Conservation (phyloP, 2,888 invertebrate genomes). For the Penaeus monodon region DNA sequence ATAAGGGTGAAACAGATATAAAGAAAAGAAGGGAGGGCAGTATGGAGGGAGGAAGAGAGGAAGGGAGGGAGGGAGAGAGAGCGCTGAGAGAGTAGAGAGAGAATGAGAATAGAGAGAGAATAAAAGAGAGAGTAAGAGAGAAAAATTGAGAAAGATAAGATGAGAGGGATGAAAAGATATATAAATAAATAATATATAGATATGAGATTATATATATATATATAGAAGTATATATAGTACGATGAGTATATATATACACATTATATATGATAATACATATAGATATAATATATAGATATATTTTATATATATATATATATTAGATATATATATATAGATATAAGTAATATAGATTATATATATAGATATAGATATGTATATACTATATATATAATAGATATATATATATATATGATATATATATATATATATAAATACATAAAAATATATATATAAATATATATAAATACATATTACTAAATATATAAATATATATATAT, state of each 20-base stretch:
- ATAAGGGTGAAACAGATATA: not conserved
- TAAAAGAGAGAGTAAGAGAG: too few relatives aligned
- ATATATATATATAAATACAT: too few relatives aligned
- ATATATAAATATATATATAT: too few relatives aligned
- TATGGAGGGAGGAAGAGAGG: not conserved
- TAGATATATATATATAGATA: too few relatives aligned
- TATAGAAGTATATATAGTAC: not conserved
- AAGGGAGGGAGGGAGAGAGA: not conserved
- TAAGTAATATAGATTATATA: not conserved
- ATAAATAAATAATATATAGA: too few relatives aligned
- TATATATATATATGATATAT: too few relatives aligned
- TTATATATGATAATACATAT: not conserved
- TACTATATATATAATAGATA: not conserved
- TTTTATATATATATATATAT: slow-evolving; percentile 30
- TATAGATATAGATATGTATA: too few relatives aligned
- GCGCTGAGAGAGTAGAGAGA: not conserved
- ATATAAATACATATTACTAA: too few relatives aligned
- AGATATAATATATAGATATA: slow-evolving; percentile 12
- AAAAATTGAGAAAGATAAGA: too few relatives aligned
- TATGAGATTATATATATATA: not conserved
- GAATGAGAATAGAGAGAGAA: too few relatives aligned
- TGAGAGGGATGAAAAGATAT: too few relatives aligned
- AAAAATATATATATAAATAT: too few relatives aligned
- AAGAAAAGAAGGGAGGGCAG: slow-evolving; percentile 4
- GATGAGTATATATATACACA: slow-evolving; percentile 6